A percentile compares a stretch with the other conserved stretches of the same genome.
Conservation (phyloP, 2,888 invertebrate species). For the Limnephilus rhombicus region DNA sequence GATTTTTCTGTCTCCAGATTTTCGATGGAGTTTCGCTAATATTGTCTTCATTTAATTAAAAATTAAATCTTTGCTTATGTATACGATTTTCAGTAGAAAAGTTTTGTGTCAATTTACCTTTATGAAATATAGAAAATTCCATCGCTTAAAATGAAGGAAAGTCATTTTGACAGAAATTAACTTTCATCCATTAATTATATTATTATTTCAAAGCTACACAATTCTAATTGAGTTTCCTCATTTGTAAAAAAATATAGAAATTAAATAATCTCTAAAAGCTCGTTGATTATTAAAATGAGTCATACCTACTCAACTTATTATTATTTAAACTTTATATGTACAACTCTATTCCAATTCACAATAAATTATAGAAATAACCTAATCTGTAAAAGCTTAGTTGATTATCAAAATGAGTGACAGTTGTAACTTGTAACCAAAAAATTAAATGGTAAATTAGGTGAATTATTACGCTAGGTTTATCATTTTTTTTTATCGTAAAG, state of each 20-base stretch:
- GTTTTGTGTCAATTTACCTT: too few relatives aligned
- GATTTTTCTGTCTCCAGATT: too few relatives aligned
- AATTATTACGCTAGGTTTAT: slow-evolving; percentile 23
- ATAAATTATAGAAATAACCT: background rate
- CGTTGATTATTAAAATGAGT: background rate
- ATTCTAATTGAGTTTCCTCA: background rate
- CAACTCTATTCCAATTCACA: background rate
- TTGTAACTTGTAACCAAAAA: background rate
- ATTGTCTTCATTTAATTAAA: too few relatives aligned
- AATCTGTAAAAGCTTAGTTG: background rate
- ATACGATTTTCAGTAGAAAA: too few relatives aligned
- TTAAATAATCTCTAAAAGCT: background rate
- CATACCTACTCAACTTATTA: background rate
- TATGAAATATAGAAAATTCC: background rate
- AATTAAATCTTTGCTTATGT: too few relatives aligned
- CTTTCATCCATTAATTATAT: background rate
- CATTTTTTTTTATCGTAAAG: slow-evolving; percentile 3
- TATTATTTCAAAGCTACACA: background rate
- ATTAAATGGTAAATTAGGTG: slow-evolving; percentile 4
- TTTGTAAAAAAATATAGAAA: background rate
- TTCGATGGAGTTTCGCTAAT: too few relatives aligned
- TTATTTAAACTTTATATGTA: background rate
- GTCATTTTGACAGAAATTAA: background rate
- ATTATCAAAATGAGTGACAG: background rate
- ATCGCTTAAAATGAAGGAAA: background rate